phyloP scores from a whole-genome alignment of 2,888 invertebrate genomes.

The Netelia melanura region DNA sequence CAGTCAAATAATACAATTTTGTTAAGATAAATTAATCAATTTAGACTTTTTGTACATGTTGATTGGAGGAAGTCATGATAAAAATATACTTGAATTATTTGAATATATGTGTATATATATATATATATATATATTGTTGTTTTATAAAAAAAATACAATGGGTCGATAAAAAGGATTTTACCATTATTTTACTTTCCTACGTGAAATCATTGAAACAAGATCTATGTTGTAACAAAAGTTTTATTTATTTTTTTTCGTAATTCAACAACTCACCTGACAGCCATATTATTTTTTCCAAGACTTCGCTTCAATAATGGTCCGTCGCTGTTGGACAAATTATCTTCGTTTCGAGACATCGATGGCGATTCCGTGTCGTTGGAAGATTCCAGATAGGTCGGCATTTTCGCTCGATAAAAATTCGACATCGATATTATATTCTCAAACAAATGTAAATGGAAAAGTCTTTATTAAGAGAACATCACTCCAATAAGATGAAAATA shows the following conservation, averaged over 20 bases:
- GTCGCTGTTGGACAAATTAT: conserved; percentile 83
- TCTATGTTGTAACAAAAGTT: not conserved
- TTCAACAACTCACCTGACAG: conserved; percentile 69
- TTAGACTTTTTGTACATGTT: not conserved
- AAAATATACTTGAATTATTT: not conserved
- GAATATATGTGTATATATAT: not conserved
- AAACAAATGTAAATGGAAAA: not conserved
- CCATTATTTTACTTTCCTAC: not conserved
- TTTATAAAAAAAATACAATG: conserved; percentile 9
- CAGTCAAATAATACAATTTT: not conserved
- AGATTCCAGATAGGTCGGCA: conserved; percentile 72
- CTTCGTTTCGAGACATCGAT: conserved; percentile 81
- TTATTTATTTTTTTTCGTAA: not conserved
- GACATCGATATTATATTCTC: not conserved
- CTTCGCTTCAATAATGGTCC: conserved; percentile 79
- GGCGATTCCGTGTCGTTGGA: conserved; percentile 79
- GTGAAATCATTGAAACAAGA: not conserved
- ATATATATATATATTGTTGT: not conserved
- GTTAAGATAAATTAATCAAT: not conserved
- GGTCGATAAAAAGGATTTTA: not conserved
- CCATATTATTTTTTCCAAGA: conserved; percentile 71
- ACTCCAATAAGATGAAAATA: not conserved
- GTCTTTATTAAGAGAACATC: not conserved
- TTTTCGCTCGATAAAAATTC: conserved; percentile 36
- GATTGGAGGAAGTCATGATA: not conserved